phyloP scores from a whole-genome alignment of 2,113 vertebrate genomes.

The Amblyornis subalaris region DNA sequence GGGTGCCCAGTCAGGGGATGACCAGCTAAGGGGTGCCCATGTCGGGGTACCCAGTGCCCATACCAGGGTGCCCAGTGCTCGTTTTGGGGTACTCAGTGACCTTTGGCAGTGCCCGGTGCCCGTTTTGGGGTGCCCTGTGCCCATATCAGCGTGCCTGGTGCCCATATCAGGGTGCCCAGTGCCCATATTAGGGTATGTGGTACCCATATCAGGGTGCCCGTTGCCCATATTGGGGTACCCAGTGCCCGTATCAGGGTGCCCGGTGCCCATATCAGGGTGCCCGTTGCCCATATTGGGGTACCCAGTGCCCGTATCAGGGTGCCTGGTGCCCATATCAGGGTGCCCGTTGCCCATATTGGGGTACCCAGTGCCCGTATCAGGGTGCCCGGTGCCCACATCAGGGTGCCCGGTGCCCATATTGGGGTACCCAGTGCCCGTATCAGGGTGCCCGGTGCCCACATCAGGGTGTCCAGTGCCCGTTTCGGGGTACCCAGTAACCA shows the following conservation, averaged over 20 bases:
- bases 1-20: background rate
- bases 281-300: no score
- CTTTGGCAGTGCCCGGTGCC: no score
- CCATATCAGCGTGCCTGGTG: fast-evolving
- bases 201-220: background rate
- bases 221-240: no score
- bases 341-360: fast-evolving
- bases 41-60: background rate
- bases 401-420: fast-evolving
- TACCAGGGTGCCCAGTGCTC: background rate
- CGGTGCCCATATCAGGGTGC: background rate
- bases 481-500: background rate
- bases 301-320: fast-evolving
- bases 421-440: background rate
- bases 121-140: fast-evolving
- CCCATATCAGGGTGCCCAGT: fast-evolving
- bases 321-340: fast-evolving
- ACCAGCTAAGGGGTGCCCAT: background rate
- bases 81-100: no score
- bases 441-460: background rate
- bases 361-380: background rate
- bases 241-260: no score
- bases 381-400: fast-evolving
- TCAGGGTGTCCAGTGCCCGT: background rate
- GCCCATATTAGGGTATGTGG: fast-evolving